Evolutionary conservation across 64 coral and sea anemone genomes (phyloP).

Genomic region (Pachyseris speciosa): DNA sequence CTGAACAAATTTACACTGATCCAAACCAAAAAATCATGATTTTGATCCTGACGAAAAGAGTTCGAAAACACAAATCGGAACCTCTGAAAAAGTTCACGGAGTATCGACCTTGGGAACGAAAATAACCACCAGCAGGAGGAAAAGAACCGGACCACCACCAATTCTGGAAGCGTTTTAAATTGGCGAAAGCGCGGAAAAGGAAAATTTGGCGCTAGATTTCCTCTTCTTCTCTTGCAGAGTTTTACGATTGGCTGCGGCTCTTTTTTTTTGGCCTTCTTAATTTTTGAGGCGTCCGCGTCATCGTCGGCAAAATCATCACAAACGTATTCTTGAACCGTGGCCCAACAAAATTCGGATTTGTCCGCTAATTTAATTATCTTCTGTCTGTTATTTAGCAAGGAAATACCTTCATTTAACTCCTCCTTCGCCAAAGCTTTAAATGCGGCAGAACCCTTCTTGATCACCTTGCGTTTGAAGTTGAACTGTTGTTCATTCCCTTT

Average conservation of each 20-base stretch:
- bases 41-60: too few species aligned
- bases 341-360: constrained; percentile 29
- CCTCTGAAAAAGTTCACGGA: too few species aligned
- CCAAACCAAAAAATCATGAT: too few species aligned
- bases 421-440: constrained; percentile 2
- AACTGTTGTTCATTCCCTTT: constrained; percentile 14
- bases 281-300: neutral
- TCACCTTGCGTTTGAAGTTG: neutral
- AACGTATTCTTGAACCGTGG: constrained; percentile 27
- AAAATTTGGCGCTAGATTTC: neutral
- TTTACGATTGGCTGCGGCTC: neutral
- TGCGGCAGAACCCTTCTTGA: neutral
- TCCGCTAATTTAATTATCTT: constrained; percentile 36
- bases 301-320: neutral
- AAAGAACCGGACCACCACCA: too few species aligned
- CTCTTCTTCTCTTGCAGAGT: neutral
- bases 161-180: too few species aligned
- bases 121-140: too few species aligned
- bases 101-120: too few species aligned
- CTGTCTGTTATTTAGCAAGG: neutral
- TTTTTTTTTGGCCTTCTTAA: neutral
- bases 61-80: too few species aligned
- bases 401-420: neutral
- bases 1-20: too few species aligned
- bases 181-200: neutral